These are phyloP conservation scores for Cyclopterus lumpus DNA, from an alignment of 2,797 vertebrate species.

Conservation along the genomic window DNA sequence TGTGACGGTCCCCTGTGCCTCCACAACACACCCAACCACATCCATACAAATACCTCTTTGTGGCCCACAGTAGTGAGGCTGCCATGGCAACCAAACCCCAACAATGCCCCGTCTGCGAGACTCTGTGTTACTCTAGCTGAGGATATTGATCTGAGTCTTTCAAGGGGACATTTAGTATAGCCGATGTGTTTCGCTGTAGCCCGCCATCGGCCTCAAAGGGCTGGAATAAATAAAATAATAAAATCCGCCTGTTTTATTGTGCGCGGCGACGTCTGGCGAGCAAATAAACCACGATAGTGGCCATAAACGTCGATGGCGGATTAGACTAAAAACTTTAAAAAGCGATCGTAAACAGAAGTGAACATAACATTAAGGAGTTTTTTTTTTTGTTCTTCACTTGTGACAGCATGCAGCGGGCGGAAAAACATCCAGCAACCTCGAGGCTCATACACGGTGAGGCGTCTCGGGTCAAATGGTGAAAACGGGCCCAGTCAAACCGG, in stretches of 20 bases:
- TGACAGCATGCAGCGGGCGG: conserved; percentile 11
- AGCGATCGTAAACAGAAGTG: conserved; percentile 28
- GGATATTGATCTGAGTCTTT: conserved; percentile 62
- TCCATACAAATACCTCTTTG: conserved; percentile 69
- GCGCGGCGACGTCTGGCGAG: conserved; percentile 14
- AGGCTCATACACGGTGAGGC: background rate
- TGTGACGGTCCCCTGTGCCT: conserved; percentile 12
- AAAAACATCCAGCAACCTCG: background rate
- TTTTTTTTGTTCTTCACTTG: conserved; percentile 12
- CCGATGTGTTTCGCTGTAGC: conserved; percentile 20
- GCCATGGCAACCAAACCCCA: conserved; percentile 71
- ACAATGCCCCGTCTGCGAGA: conserved; percentile 60
- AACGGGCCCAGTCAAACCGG: conserved; percentile 17
- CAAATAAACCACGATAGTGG: conserved; percentile 36
- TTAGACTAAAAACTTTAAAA: conserved; percentile 49
- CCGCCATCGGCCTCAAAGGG: background rate
- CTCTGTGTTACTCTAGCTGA: conserved; percentile 59
- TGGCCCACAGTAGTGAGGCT: conserved; percentile 39
- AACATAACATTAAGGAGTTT: conserved; percentile 11
- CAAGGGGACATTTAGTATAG: conserved; percentile 43
- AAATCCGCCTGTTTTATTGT: conserved; percentile 44
- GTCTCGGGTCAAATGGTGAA: conserved; percentile 3
- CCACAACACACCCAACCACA: conserved; percentile 11
- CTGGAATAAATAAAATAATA: too few species aligned
- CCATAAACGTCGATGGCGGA: conserved; percentile 32